A percentile compares a stretch with the other conserved stretches of the same genome.
phyloP scores from a whole-genome alignment of 2,888 invertebrate genomes.

The Theodoxus fluviatilis region DNA sequence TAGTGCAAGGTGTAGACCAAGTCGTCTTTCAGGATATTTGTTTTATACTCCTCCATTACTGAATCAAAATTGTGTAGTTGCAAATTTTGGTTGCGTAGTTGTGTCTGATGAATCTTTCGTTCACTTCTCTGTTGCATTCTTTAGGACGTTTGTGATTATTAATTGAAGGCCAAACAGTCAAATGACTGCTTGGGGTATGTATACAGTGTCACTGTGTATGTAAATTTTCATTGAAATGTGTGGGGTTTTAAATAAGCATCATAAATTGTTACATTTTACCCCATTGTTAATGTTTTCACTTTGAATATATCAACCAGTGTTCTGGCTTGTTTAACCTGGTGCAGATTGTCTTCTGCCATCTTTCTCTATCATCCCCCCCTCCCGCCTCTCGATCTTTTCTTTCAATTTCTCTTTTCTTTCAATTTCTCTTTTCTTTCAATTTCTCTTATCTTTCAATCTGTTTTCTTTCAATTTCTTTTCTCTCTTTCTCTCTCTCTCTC shows the following conservation, averaged over 20 bases:
- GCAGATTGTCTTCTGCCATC: not conserved
- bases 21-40: no score
- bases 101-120: not conserved
- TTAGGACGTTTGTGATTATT: not conserved
- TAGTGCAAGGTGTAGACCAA: no score
- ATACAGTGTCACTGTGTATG: not conserved
- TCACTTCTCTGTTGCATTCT: not conserved
- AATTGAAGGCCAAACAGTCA: not conserved
- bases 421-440: not conserved
- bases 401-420: not conserved
- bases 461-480: not conserved
- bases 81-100: no score
- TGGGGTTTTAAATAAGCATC: not conserved
- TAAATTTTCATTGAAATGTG: not conserved
- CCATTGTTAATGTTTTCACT: not conserved
- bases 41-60: no score
- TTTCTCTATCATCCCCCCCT: constrained; percentile 34
- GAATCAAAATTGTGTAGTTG: no score
- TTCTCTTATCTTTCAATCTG: not conserved
- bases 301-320: not conserved
- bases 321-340: not conserved
- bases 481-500: constrained; percentile 18
- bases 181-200: not conserved
- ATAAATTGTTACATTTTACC: no score
- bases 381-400: not conserved